Percentiles rank a stretch among this genome's conserved stretches.
phyloP scores from a whole-genome alignment of 2,888 invertebrate genomes.

The Thyatira batis region DNA sequence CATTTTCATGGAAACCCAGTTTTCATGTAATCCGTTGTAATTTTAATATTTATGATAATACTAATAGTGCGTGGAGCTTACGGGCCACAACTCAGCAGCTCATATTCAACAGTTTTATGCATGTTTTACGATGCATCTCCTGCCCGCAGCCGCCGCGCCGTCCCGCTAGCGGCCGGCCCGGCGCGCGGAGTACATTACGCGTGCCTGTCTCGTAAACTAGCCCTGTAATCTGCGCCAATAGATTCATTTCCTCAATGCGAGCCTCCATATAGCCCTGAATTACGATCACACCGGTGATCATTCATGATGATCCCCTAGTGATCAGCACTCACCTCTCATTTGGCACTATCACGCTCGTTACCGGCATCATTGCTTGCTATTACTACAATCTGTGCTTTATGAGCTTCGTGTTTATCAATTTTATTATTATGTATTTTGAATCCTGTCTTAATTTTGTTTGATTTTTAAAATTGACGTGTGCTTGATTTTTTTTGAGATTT shows the following conservation, averaged over 20 bases:
- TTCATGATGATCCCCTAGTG: neutral
- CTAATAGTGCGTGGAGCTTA: neutral
- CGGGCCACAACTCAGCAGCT: neutral
- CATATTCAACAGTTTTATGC: neutral
- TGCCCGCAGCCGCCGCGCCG: too few relatives aligned
- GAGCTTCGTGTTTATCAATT: neutral
- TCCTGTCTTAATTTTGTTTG: neutral
- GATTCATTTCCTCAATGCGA: neutral
- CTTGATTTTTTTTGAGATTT: neutral
- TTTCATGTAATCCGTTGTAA: neutral
- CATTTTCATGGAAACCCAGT: too few relatives aligned
- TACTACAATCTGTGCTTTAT: neutral
- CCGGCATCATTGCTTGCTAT: neutral
- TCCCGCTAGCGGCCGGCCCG: too few relatives aligned
- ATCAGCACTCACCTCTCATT: slow-evolving; percentile 5
- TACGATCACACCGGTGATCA: slow-evolving; percentile 1
- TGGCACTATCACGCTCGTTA: slow-evolving; percentile 3
- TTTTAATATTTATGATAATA: neutral
- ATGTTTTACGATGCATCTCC: neutral
- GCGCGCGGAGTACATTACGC: neutral
- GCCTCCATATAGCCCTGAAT: slow-evolving; percentile 2
- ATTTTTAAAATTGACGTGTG: neutral
- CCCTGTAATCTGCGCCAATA: slow-evolving; percentile 1
- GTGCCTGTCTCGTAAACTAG: neutral
- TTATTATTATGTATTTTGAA: neutral